Percentiles rank a stretch among this genome's conserved stretches.
These are phyloP conservation scores for Rhombomys opimus DNA, from an alignment of 2,113 vertebrate genomes.

Conservation along the genomic window DNA sequence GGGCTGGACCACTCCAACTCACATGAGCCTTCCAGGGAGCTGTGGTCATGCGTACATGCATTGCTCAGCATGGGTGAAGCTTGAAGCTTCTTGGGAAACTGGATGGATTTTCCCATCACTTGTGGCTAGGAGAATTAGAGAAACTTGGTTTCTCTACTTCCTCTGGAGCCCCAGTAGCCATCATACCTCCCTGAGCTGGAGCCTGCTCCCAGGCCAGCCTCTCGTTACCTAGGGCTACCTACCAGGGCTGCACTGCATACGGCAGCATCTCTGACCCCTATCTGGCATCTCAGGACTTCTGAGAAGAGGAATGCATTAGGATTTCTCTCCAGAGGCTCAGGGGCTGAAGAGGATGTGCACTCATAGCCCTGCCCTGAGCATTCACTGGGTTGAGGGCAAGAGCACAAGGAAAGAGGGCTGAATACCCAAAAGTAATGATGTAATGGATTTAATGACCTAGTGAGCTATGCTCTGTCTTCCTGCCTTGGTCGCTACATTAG, in stretches of 20 bases:
- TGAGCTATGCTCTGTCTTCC: background rate
- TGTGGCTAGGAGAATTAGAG: background rate
- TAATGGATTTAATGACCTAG: background rate
- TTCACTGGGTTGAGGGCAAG: background rate
- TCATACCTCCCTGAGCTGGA: background rate
- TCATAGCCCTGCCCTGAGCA: too few relatives aligned
- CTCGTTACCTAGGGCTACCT: background rate
- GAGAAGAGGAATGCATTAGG: background rate
- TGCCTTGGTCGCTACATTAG: background rate
- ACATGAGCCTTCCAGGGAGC: background rate
- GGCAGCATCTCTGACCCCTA: too few relatives aligned
- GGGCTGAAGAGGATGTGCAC: background rate
- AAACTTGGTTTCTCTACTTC: background rate
- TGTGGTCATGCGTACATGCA: fast-evolving
- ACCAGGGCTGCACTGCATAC: background rate
- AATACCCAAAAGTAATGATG: background rate
- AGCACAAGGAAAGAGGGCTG: background rate
- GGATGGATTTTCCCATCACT: background rate
- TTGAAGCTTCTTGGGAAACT: background rate
- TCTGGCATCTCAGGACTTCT: background rate
- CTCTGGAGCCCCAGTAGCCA: background rate
- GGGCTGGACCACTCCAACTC: too few relatives aligned
- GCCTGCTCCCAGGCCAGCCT: background rate
- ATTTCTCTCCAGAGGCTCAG: background rate
- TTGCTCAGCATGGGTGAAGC: background rate